Evolutionary conservation across 2,888 invertebrate genomes (phyloP).

Genomic region (Apeira syringaria): DNA sequence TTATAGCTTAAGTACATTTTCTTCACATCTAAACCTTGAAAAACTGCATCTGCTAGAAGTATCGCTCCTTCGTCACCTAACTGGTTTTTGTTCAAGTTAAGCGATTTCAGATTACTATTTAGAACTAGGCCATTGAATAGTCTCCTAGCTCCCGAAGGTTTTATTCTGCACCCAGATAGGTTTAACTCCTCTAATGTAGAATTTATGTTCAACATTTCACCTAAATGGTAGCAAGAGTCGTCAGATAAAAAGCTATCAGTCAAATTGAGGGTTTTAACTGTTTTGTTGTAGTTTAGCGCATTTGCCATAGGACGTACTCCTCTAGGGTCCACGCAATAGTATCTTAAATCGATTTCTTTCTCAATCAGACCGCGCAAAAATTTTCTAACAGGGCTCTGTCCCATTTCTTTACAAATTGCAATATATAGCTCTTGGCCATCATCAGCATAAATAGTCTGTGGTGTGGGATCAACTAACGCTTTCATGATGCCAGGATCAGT

Average conservation of each 20-base stretch:
- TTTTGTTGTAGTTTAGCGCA: slow-evolving; percentile 53
- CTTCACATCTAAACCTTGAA: slow-evolving; percentile 44
- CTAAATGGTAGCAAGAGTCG: slow-evolving; percentile 64
- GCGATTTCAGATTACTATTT: slow-evolving; percentile 20
- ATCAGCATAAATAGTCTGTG: slow-evolving; percentile 42
- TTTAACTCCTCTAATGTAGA: slow-evolving; percentile 48
- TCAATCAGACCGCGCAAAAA: slow-evolving; percentile 52
- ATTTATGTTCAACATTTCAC: slow-evolving; percentile 56
- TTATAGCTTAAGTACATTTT: slow-evolving; percentile 55
- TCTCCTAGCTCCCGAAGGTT: slow-evolving; percentile 13
- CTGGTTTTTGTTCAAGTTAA: slow-evolving; percentile 23
- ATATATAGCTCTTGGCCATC: slow-evolving; percentile 66
- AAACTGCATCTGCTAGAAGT: slow-evolving; percentile 20
- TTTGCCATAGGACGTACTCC: slow-evolving; percentile 59
- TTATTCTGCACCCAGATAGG: slow-evolving; percentile 57
- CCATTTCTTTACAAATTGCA: slow-evolving; percentile 56
- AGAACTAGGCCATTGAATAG: slow-evolving; percentile 14
- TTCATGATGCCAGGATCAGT: slow-evolving; percentile 59
- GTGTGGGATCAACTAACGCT: slow-evolving; percentile 50
- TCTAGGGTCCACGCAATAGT: slow-evolving; percentile 59
- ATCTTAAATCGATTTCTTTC: slow-evolving; percentile 53
- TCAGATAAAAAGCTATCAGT: slow-evolving; percentile 59
- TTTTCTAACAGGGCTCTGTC: slow-evolving; percentile 46
- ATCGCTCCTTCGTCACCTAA: slow-evolving; percentile 21
- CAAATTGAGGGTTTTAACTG: slow-evolving; percentile 50